These are phyloP conservation scores for Zosterops pallidus DNA, from an alignment of 2,113 vertebrate genomes.

Conservation along the genomic window DNA sequence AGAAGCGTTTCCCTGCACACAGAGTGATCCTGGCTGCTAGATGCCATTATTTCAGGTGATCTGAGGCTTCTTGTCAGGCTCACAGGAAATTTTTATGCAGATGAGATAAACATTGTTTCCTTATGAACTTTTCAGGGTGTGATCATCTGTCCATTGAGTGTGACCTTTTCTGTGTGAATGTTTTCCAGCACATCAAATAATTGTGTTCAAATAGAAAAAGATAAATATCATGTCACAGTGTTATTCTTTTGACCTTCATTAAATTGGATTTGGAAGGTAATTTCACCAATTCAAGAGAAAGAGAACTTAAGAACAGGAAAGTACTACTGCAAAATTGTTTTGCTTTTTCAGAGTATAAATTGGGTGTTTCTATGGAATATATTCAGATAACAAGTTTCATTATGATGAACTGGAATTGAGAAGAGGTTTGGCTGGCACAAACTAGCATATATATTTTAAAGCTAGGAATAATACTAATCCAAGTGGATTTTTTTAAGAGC, in stretches of 20 bases:
- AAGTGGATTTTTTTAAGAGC: background rate
- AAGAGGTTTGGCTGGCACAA: background rate
- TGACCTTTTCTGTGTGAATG: slow-evolving; percentile 59
- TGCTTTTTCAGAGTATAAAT: background rate
- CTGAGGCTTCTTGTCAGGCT: background rate
- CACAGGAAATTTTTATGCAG: slow-evolving; percentile 26
- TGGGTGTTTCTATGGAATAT: background rate
- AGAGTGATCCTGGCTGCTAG: slow-evolving; percentile 95
- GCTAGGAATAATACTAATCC: background rate
- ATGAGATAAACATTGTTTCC: slow-evolving; percentile 27
- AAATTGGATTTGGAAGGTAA: slow-evolving; percentile 29
- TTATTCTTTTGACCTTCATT: slow-evolving; percentile 65
- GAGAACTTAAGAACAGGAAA: background rate
- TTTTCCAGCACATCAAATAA: slow-evolving; percentile 14
- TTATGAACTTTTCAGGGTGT: slow-evolving; percentile 52
- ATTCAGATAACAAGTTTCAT: background rate
- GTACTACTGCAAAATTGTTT: background rate
- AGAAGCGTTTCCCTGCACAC: slow-evolving; percentile 93
- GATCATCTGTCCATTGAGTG: slow-evolving; percentile 34
- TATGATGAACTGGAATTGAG: background rate
- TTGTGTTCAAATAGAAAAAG: slow-evolving; percentile 24
- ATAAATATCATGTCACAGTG: slow-evolving; percentile 42
- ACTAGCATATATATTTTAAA: background rate
- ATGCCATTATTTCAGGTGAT: slow-evolving; percentile 97
- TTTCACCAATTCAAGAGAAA: slow-evolving; percentile 10